Evolutionary conservation across 2,113 vertebrate species (phyloP), one percentile per base, ranked within the genome.

Genomic region (Platycercus adscitus): DNA sequence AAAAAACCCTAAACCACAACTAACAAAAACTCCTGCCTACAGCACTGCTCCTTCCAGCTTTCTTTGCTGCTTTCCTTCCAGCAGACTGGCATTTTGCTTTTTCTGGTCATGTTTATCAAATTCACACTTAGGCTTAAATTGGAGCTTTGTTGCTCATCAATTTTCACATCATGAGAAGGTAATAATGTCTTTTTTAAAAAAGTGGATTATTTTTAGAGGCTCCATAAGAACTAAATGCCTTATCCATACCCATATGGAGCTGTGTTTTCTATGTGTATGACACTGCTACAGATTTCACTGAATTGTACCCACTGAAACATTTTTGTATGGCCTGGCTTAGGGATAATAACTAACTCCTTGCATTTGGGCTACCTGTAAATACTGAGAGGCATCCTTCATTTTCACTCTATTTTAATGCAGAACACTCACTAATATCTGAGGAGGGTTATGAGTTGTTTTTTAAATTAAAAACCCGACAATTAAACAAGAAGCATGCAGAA

Each of bases 1-100:
- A 85, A 91, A 80, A 28, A 12, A 1, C 2, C 1, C 2, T 17
- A 2, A 37, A 11, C 10, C 2, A 20, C 4, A 47, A 39, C 37
- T 26, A 64, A 87, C 9, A 60, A 87, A 68, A 16, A 66, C 86
- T 41, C 53, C 50, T 70, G n/a, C 21, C 10, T 35, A 60, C 11
- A 72, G n/a, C 21, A 61, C 11, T 43, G 41, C 9, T 73, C 52
- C 50, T 81, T 73, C 43, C 73, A 64, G 10, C 17, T 49, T 43
- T 43, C 29, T 78, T 72, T 77, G n/a, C 41, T 70, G 35, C 33
- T 58, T 81, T 44, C 25, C n/a, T 55, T 50, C 7, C 5, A 86
- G 17, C 3, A 91, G 35, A 56, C 17, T 2, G 2, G 44, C 8
- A 63, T 53, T 77, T 65, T 47, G 28, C 37, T 60, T 83, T 71